phyloP scores from a whole-genome alignment of 2,113 vertebrate genomes.

The Eretmochelys imbricata region DNA sequence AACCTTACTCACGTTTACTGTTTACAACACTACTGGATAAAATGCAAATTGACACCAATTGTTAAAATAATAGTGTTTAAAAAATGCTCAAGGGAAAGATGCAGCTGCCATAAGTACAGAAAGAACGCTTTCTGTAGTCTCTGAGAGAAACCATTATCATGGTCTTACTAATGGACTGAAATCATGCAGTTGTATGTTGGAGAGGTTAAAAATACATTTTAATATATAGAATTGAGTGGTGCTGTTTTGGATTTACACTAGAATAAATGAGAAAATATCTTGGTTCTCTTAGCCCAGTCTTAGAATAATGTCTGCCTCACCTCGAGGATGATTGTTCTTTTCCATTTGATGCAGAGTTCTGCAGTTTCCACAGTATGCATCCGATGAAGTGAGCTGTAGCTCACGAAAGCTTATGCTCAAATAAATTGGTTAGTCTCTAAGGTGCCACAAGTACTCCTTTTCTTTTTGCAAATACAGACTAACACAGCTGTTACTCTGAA shows the following conservation, averaged over 20 bases:
- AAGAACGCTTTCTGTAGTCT: background rate
- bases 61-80: constrained; percentile 64
- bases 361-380: too few species aligned
- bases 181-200: background rate
- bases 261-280: background rate
- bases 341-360: background rate
- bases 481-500: too few species aligned
- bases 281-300: background rate
- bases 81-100: background rate
- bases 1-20: constrained; percentile 37
- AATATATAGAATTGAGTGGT: background rate
- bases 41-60: constrained; percentile 47
- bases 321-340: background rate
- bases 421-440: too few species aligned
- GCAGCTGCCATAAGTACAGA: background rate
- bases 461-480: too few species aligned
- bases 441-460: too few species aligned
- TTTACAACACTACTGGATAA: constrained; percentile 49
- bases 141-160: background rate
- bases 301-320: constrained; percentile 41
- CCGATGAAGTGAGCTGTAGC: too few species aligned
- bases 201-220: background rate
- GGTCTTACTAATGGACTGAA: background rate
- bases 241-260: accelerated
- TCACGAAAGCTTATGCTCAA: too few species aligned